Conservation (phyloP, 2,888 invertebrate genomes). For the Athalia rosae region DNA sequence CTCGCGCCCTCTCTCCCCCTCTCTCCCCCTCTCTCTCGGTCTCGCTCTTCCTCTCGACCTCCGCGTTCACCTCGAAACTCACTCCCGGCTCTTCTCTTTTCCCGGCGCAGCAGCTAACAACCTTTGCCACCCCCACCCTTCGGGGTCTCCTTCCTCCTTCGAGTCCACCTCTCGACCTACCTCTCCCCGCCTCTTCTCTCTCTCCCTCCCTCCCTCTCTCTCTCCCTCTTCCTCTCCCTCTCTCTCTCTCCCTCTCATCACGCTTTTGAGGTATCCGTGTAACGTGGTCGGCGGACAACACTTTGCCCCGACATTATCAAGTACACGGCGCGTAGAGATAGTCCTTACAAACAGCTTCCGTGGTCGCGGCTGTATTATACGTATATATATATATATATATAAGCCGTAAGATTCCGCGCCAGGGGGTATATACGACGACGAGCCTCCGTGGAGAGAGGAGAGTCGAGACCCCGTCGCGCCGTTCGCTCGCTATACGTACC, state of each 20-base stretch:
- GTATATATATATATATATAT: not conserved
- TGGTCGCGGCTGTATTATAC: constrained; percentile 38
- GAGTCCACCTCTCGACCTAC: constrained; percentile 41
- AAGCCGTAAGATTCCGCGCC: not conserved
- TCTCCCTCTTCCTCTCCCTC: constrained; percentile 45
- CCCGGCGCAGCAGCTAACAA: constrained; percentile 37
- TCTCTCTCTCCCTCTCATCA: constrained; percentile 39
- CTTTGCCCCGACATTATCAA: constrained; percentile 69
- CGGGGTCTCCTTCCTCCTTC: constrained; percentile 27
- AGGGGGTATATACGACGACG: no score
- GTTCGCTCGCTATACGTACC: no score
- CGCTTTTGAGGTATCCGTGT: constrained; percentile 63
- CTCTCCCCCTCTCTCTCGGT: constrained; percentile 31
- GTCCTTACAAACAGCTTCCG: constrained; percentile 62
- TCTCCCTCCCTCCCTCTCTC: constrained; percentile 48
- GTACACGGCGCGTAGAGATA: constrained; percentile 66
- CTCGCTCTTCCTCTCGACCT: constrained; percentile 6
- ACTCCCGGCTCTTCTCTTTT: constrained; percentile 48
- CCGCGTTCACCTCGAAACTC: constrained; percentile 38
- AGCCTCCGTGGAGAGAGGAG: no score
- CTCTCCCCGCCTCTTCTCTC: constrained; percentile 45
- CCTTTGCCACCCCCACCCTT: constrained; percentile 36
- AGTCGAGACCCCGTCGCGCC: no score
- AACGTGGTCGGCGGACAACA: constrained; percentile 61
- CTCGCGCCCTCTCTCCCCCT: constrained; percentile 48